These are phyloP conservation scores for Andrena trimmerana DNA, from an alignment of 2,888 invertebrate species.

Conservation along the genomic window DNA sequence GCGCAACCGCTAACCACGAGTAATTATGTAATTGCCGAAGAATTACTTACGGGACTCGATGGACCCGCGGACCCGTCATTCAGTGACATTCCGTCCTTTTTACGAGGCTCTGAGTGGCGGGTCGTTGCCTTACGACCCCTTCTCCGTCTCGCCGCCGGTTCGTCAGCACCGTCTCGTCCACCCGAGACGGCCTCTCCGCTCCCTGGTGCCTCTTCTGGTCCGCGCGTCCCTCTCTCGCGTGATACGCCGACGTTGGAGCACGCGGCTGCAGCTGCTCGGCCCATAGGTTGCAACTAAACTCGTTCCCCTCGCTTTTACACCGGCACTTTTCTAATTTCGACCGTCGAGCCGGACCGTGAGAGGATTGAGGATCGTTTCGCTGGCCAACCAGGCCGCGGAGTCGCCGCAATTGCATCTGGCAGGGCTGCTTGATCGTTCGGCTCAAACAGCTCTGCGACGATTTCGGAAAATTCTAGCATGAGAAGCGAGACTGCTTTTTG, in stretches of 20 bases:
- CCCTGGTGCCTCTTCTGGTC: constrained; percentile 17
- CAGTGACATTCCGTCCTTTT: constrained; percentile 84
- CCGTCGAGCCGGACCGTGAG: constrained; percentile 40
- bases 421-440: background rate
- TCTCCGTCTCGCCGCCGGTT: background rate
- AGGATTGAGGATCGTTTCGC: constrained; percentile 61
- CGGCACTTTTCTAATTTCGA: constrained; percentile 78
- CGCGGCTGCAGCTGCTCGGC: constrained; percentile 61
- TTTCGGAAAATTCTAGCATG: too few species aligned
- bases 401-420: constrained; percentile 24
- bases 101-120: constrained; percentile 81
- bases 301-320: constrained; percentile 72
- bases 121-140: constrained; percentile 73
- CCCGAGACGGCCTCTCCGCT: background rate
- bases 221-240: constrained; percentile 54
- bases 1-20: constrained; percentile 78
- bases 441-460: background rate
- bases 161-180: background rate
- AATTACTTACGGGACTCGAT: constrained; percentile 82
- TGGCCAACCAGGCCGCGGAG: constrained; percentile 61
- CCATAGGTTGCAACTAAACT: constrained; percentile 67
- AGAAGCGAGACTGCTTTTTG: too few species aligned
- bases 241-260: constrained; percentile 60
- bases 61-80: constrained; percentile 80
- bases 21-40: constrained; percentile 85